Base-by-base conservation (phyloP, 2,888 invertebrate species). In the Cyclophora albipunctata region DNA sequence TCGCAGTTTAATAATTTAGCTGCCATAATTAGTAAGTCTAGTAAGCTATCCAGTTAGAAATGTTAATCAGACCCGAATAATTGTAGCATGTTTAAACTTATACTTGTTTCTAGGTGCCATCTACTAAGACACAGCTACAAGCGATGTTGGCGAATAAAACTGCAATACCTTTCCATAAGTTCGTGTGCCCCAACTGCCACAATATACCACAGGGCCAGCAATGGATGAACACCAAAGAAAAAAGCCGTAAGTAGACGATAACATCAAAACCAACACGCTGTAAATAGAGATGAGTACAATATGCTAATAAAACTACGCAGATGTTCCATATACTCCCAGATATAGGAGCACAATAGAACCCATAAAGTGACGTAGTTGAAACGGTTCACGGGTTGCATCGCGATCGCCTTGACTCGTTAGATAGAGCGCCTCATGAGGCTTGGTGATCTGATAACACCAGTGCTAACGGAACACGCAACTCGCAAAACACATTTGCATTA, bases 151-250 rank as follows among this genome's bases (percentile, higher is more conserved):
- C 90, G 53, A 91, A 91, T 46, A 94, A 94, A 54, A 92, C 93
- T 41, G 97, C 96, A 7, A 94, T 97, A 73, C 96, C 96, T 43
- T 98, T 98, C 81, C 97, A 98, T 79, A 96, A 97, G 75, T 94
- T 93, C 69, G 92, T 97, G 48, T 97, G 97, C 73, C 93, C 96
- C 3, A 93, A 93, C 57, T 97, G 97, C 75, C 97, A 98, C 78
- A 95, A 94, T 57, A 95, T 96, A 62, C 96, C 96, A 3, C 93
- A 94, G 71, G 92, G 93, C 49, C 93, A 93, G 66, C 95, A 96
- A 71, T 96, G 96, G 96, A 92, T 94, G 81, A 90, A 90, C 41
- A 92, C 93, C 2, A 89, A 90, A 52, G 93, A 94, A 79, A 93
- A 93, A 3, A 89, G 89, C 55, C 91, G 92, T 72, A 73, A 43